Evolutionary conservation across 2,113 vertebrate genomes (phyloP).

Genomic region (Rhinolophus sinicus): DNA sequence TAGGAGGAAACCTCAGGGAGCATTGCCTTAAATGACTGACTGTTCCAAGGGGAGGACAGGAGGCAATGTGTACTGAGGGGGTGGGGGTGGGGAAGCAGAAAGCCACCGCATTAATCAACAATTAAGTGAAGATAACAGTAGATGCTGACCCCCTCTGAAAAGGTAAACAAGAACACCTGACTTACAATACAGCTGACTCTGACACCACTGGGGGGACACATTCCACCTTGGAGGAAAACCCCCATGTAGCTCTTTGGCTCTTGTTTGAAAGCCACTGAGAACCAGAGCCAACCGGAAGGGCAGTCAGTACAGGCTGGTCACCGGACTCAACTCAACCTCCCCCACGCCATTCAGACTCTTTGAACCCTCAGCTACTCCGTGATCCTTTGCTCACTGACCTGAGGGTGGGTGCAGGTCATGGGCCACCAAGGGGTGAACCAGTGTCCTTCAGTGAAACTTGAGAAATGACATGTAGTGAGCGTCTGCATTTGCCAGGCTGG

Average conservation of each 20-base stretch:
- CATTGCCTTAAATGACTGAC: background rate
- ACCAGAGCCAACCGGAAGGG: background rate
- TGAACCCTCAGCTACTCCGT: background rate
- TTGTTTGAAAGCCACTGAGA: background rate
- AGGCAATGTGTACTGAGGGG: background rate
- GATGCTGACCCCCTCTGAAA: background rate
- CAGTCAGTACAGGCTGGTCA: background rate
- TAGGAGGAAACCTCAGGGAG: background rate
- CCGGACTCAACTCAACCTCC: background rate
- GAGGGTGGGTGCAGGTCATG: background rate
- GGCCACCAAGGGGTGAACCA: background rate
- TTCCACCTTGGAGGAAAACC: background rate
- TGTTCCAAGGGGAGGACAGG: background rate
- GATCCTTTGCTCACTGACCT: background rate
- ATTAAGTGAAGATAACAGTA: background rate
- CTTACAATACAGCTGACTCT: background rate
- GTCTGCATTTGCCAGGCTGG: background rate
- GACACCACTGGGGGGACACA: fast-evolving
- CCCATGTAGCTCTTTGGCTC: background rate
- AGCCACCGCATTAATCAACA: background rate
- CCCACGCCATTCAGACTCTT: no score
- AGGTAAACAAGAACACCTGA: background rate
- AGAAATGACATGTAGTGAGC: background rate
- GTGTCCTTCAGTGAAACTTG: background rate
- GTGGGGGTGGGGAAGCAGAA: no score